These are phyloP conservation scores for Desmodus rotundus DNA, from an alignment of 2,113 vertebrate genomes.

Conservation along the genomic window DNA sequence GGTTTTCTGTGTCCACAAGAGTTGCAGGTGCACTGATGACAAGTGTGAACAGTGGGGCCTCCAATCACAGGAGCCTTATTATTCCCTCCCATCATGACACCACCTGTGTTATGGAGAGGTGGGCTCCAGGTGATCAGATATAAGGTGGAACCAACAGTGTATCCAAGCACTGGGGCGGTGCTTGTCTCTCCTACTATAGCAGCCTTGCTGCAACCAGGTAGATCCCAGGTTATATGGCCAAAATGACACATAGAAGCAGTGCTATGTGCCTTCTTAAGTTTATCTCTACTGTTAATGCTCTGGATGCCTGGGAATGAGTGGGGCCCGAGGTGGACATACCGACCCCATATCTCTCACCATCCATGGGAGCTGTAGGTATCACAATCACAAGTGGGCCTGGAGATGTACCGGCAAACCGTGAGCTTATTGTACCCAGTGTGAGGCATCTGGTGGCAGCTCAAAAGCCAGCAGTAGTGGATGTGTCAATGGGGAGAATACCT, in stretches of 20 bases:
- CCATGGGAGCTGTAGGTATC: not conserved
- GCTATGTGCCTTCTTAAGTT: not conserved
- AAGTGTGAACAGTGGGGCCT: too few relatives aligned
- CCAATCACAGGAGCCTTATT: too few relatives aligned
- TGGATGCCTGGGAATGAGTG: too few relatives aligned
- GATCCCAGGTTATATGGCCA: too few relatives aligned
- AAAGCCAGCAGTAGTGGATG: conserved; percentile 54
- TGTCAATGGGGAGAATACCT: not conserved
- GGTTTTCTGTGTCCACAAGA: not conserved
- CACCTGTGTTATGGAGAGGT: too few relatives aligned
- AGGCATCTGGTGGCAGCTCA: conserved; percentile 70
- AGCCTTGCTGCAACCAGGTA: too few relatives aligned
- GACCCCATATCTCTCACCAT: not conserved
- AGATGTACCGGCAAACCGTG: not conserved
- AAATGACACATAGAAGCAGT: not conserved
- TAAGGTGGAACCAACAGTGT: too few relatives aligned
- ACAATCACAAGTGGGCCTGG: conserved; percentile 79
- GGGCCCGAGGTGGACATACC: too few relatives aligned
- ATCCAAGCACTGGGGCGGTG: conserved; percentile 75
- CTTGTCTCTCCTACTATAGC: too few relatives aligned
- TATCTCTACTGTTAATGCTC: too few relatives aligned
- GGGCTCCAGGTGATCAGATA: too few relatives aligned
- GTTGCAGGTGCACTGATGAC: not conserved
- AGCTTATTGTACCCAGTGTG: not conserved
- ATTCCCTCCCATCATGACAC: too few relatives aligned